Conservation (phyloP, 2,888 invertebrate genomes). For the Agrilus cyanescens region DNA sequence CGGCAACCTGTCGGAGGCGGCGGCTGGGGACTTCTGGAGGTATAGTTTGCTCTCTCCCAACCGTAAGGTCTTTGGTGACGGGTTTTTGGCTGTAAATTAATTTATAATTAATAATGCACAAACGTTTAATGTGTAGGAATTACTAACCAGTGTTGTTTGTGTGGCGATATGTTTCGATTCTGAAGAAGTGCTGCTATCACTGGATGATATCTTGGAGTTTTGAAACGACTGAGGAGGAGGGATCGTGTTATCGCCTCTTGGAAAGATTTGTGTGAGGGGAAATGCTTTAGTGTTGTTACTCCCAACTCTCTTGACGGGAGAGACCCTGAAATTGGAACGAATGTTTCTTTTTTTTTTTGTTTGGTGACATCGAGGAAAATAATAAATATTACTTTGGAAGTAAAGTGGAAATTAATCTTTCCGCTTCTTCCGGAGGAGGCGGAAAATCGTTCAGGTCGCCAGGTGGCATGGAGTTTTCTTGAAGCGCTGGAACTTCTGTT, state of each 20-base stretch:
- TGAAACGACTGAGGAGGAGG: slow-evolving; percentile 36
- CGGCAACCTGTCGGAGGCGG: slow-evolving; percentile 49
- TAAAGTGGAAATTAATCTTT: slow-evolving; percentile 62
- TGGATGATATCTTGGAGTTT: slow-evolving; percentile 20
- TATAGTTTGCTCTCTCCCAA: slow-evolving; percentile 46
- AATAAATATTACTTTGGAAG: slow-evolving; percentile 51
- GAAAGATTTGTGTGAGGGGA: slow-evolving; percentile 25
- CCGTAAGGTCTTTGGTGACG: slow-evolving; percentile 64
- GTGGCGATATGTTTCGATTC: slow-evolving; percentile 53
- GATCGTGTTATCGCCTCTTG: slow-evolving; percentile 27
- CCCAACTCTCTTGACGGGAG: slow-evolving; percentile 51
- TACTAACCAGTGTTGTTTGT: slow-evolving; percentile 74
- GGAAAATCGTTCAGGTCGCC: slow-evolving; percentile 44
- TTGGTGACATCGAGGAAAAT: neutral
- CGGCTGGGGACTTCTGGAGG: slow-evolving; percentile 36
- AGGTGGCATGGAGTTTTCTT: slow-evolving; percentile 33
- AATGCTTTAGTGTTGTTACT: slow-evolving; percentile 28
- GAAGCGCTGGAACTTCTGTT: slow-evolving; percentile 42
- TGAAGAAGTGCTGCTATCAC: slow-evolving; percentile 12
- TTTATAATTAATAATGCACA: neutral
- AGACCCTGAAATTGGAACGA: slow-evolving; percentile 41
- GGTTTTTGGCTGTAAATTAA: slow-evolving; percentile 54
- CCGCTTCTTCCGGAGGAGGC: slow-evolving; percentile 66
- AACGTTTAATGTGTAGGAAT: too few relatives aligned
- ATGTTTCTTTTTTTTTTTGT: neutral